phyloP scores from a whole-genome alignment of 2,113 vertebrate genomes.

The Mastomys coucha region DNA sequence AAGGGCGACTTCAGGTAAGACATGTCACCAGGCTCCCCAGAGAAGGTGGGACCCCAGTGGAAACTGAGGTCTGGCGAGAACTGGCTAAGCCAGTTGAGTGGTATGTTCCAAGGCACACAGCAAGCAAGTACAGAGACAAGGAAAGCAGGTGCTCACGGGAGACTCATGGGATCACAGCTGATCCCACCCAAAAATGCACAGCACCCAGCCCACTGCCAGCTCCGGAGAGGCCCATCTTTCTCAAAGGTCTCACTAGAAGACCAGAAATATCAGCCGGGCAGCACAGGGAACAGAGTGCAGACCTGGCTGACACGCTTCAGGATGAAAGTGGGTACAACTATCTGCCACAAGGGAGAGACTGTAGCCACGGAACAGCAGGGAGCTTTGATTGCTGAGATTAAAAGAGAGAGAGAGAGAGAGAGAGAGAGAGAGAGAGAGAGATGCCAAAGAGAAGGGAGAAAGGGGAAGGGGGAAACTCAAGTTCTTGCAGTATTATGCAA shows the following conservation, averaged over 20 bases:
- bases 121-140: neutral
- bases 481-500: constrained; percentile 76
- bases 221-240: neutral
- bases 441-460: constrained; percentile 43
- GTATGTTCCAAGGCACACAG: neutral
- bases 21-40: neutral
- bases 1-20: neutral
- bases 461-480: constrained; percentile 27
- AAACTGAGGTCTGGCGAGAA: neutral
- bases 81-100: neutral
- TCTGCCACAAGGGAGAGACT: no score
- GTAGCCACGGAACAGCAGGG: neutral
- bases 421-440: neutral
- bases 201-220: neutral
- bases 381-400: constrained; percentile 1
- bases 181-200: neutral
- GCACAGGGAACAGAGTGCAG: neutral
- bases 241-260: neutral
- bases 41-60: neutral
- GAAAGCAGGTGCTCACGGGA: neutral
- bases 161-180: neutral
- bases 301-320: neutral
- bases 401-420: neutral
- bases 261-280: neutral
- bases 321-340: neutral